phyloP scores from a whole-genome alignment of 2,113 vertebrate species.

The Grammomys surdaster region DNA sequence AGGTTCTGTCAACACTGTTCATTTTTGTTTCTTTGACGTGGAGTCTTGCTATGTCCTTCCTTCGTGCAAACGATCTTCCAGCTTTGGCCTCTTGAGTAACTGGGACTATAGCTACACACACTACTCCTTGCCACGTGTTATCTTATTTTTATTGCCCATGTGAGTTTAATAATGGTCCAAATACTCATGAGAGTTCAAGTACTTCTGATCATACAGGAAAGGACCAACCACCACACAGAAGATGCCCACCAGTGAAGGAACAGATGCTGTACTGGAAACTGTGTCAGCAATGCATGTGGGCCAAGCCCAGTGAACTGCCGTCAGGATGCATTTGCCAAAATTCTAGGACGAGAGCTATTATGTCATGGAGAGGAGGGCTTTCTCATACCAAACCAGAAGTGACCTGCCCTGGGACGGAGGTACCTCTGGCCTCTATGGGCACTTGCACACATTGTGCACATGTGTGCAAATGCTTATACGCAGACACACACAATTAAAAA shows the following conservation, averaged over 20 bases:
- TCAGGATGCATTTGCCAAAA: background rate
- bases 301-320: rapidly evolving
- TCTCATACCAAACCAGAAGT: background rate
- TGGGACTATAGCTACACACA: background rate
- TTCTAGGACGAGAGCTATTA: rapidly evolving
- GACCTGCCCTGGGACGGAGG: background rate
- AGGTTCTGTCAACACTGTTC: rapidly evolving
- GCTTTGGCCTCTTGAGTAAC: background rate
- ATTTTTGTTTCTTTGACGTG: background rate
- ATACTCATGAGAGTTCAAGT: background rate
- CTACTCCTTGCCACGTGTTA: too few species aligned
- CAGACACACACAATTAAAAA: too few species aligned
- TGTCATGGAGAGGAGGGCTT: background rate
- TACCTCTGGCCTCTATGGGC: too few species aligned
- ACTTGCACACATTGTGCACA: too few species aligned
- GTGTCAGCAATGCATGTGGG: rapidly evolving
- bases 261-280: background rate
- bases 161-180: background rate
- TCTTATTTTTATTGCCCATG: background rate
- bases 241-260: background rate
- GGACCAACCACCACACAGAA: background rate
- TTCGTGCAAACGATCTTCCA: background rate
- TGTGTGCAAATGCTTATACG: too few species aligned
- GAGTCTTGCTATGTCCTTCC: background rate
- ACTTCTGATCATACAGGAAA: background rate